These are phyloP conservation scores for Cariama cristata DNA, from an alignment of 2,113 vertebrate species.

Conservation along the genomic window DNA sequence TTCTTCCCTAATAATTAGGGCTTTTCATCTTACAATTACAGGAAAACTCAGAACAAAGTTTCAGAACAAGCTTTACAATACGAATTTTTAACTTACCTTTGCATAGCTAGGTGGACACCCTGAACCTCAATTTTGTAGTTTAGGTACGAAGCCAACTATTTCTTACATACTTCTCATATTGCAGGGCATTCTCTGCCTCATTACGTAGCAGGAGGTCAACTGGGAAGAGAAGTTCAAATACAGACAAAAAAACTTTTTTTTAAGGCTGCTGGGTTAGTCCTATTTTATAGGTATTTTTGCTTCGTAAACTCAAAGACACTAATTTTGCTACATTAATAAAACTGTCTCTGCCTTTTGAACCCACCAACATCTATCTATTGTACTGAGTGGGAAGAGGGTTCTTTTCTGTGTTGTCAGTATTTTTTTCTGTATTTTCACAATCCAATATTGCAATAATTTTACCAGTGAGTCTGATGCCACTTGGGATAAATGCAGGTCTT, in stretches of 20 bases:
- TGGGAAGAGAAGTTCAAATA: neutral
- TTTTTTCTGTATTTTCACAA: slow-evolving; percentile 34
- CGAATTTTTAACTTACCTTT: neutral
- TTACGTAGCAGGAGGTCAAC: slow-evolving; percentile 7
- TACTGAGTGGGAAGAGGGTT: neutral
- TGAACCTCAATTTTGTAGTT: neutral
- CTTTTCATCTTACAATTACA: neutral
- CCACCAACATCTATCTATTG: neutral
- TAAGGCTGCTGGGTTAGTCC: neutral
- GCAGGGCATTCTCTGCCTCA: neutral
- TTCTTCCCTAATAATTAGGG: neutral
- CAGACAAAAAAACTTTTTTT: neutral
- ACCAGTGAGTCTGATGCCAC: neutral
- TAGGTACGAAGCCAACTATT: neutral
- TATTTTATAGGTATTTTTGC: neutral
- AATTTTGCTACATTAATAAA: slow-evolving; percentile 27
- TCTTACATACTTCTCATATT: neutral
- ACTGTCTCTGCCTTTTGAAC: neutral
- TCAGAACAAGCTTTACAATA: neutral
- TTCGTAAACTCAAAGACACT: neutral
- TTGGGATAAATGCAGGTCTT: slow-evolving; percentile 48
- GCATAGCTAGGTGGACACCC: neutral
- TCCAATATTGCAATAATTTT: slow-evolving; percentile 36
- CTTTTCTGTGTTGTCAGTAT: slow-evolving; percentile 36
- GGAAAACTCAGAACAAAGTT: neutral